phyloP scores from a whole-genome alignment of 2,888 invertebrate species.

The Melangyna quadrimaculata region DNA sequence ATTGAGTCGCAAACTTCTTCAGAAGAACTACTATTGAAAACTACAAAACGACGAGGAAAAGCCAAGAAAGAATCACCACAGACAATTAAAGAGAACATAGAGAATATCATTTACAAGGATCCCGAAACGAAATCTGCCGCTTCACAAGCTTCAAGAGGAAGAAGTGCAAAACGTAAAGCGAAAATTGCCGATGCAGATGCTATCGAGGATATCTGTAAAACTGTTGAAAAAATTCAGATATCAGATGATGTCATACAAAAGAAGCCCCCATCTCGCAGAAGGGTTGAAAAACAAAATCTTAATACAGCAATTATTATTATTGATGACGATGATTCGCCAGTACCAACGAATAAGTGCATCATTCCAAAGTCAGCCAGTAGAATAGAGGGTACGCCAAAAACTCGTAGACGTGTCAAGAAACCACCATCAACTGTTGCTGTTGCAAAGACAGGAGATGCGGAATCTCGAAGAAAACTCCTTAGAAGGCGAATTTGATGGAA shows the following conservation, averaged over 20 bases:
- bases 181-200: background rate
- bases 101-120: slow-evolving; percentile 52
- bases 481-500: slow-evolving; percentile 55
- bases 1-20: background rate
- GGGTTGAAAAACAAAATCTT: slow-evolving; percentile 21
- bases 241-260: slow-evolving; percentile 14
- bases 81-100: slow-evolving; percentile 42
- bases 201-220: slow-evolving; percentile 41
- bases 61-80: slow-evolving; percentile 38
- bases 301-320: slow-evolving; percentile 53
- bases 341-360: background rate
- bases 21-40: background rate
- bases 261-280: slow-evolving; percentile 15
- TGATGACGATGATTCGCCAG: slow-evolving; percentile 50
- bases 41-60: background rate
- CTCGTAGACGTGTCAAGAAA: slow-evolving; percentile 33
- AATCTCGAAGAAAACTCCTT: slow-evolving; percentile 23
- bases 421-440: slow-evolving; percentile 25
- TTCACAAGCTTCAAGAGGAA: background rate
- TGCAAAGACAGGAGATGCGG: slow-evolving; percentile 19
- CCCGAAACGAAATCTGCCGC: background rate
- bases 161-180: background rate
- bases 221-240: slow-evolving; percentile 35
- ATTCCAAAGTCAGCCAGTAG: slow-evolving; percentile 47
- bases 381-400: slow-evolving; percentile 41